Percentiles rank a stretch among this genome's conserved stretches.
phyloP scores from a whole-genome alignment of 2,113 vertebrate species.

The Pachycephala philippinensis region DNA sequence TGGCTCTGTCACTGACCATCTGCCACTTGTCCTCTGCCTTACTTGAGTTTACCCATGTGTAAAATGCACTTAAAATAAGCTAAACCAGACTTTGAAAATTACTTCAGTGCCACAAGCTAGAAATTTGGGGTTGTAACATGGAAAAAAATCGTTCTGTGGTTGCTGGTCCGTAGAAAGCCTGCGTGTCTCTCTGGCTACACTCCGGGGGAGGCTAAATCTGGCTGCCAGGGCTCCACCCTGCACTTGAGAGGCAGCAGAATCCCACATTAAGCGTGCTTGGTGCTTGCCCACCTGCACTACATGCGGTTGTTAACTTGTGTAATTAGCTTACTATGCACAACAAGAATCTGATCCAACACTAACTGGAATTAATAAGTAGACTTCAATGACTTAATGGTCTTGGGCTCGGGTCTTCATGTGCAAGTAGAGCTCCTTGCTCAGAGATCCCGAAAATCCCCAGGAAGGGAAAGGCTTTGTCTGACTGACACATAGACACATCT shows the following conservation, averaged over 20 bases:
- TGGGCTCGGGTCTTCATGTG: background rate
- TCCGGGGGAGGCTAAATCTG: constrained; percentile 14
- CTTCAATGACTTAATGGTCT: background rate
- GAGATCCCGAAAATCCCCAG: background rate
- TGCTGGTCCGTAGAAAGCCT: background rate
- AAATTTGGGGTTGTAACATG: constrained; percentile 4
- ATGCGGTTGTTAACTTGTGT: background rate
- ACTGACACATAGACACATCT: background rate
- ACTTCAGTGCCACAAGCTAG: constrained; percentile 5
- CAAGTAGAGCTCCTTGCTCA: background rate
- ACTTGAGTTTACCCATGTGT: background rate
- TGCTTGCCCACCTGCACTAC: constrained; percentile 8
- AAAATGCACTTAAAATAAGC: constrained; percentile 38
- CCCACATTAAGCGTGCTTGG: background rate
- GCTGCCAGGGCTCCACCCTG: constrained; percentile 13
- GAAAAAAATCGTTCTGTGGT: background rate
- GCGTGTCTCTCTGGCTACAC: background rate
- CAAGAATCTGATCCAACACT: background rate
- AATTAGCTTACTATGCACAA: background rate
- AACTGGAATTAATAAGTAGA: background rate
- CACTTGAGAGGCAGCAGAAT: background rate
- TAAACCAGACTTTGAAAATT: background rate
- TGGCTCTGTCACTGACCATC: constrained; percentile 27
- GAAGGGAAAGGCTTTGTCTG: constrained; percentile 8
- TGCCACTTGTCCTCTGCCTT: constrained; percentile 32